These are phyloP conservation scores for Tridacna crocea DNA, from an alignment of 2,888 invertebrate genomes.

Conservation along the genomic window DNA sequence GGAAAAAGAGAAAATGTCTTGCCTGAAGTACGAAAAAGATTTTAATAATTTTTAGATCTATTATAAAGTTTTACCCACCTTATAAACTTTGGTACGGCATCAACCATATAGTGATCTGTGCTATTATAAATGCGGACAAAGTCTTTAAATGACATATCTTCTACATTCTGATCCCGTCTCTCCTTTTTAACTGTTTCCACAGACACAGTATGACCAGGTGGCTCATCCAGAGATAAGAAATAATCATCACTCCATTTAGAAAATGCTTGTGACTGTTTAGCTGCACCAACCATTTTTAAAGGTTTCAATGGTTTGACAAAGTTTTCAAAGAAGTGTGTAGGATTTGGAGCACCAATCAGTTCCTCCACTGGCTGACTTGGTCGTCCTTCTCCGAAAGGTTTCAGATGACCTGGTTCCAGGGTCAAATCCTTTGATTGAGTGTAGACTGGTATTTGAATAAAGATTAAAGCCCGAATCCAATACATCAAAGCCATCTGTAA, in stretches of 20 bases:
- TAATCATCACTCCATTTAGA: conserved; percentile 81
- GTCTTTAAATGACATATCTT: conserved; percentile 75
- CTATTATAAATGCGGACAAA: conserved; percentile 80
- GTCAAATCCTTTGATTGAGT: conserved; percentile 51
- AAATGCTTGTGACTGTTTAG: conserved; percentile 74
- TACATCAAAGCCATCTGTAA: conserved; percentile 7
- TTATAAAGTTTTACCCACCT: conserved; percentile 60
- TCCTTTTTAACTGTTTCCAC: conserved; percentile 83
- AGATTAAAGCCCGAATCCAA: neutral
- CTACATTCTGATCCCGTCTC: conserved; percentile 71
- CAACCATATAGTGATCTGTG: conserved; percentile 81
- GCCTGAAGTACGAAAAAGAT: no score
- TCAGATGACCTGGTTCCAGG: conserved; percentile 72
- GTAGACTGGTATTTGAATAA: neutral
- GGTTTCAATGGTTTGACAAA: conserved; percentile 75
- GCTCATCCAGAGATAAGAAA: conserved; percentile 71
- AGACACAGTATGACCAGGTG: conserved; percentile 67
- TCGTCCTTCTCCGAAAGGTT: conserved; percentile 78
- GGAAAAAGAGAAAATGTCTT: no score
- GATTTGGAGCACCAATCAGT: conserved; percentile 71
- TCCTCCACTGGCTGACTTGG: conserved; percentile 70
- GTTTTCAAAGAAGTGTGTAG: conserved; percentile 74
- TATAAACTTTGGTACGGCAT: conserved; percentile 77
- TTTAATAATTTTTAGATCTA: neutral
- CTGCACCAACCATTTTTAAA: conserved; percentile 78